phyloP scores from a whole-genome alignment of 2,113 vertebrate genomes.

The Cervus canadensis region DNA sequence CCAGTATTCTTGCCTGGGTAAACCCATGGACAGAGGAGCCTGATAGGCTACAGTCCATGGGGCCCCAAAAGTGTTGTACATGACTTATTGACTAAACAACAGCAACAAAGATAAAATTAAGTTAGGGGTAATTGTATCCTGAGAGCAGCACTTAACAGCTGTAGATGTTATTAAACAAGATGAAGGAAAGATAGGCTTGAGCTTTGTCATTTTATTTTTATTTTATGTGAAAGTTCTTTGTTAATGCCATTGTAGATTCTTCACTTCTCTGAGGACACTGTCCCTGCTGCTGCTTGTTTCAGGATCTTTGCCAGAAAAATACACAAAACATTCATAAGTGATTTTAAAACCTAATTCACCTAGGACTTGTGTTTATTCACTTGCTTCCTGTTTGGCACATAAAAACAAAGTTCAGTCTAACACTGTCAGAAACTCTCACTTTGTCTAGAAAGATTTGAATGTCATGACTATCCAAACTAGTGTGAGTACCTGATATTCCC shows the following conservation, averaged over 20 bases:
- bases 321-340: not conserved
- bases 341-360: not conserved
- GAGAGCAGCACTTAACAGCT: not conserved
- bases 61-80: too few relatives aligned
- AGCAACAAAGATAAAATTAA: not conserved
- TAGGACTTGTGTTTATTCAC: not conserved
- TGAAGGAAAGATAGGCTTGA: not conserved
- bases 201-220: not conserved
- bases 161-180: not conserved
- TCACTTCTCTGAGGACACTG: not conserved
- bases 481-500: not conserved
- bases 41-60: too few relatives aligned
- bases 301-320: not conserved
- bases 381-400: not conserved
- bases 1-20: too few relatives aligned
- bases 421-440: not conserved
- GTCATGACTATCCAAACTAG: not conserved
- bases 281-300: not conserved
- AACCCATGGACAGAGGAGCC: too few relatives aligned
- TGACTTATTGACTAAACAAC: too few relatives aligned
- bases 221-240: not conserved
- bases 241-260: not conserved
- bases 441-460: not conserved
- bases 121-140: not conserved
- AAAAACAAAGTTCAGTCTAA: not conserved